Conservation (phyloP, 2,888 invertebrate genomes). For the Perithous albicinctus region DNA sequence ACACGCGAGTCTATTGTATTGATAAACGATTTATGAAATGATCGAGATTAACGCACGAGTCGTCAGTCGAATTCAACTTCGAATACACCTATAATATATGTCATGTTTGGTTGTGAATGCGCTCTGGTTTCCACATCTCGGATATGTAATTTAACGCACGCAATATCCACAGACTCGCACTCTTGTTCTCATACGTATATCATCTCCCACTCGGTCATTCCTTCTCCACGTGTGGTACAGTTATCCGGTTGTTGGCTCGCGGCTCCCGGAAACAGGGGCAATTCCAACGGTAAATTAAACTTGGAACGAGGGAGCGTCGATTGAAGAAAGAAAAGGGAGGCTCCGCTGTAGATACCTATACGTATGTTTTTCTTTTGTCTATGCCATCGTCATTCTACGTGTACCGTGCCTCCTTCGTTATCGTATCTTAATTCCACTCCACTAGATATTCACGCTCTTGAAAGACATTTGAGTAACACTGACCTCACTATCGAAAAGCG, state of each 20-base stretch:
- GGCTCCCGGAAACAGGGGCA: conserved; percentile 73
- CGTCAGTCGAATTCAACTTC: not conserved
- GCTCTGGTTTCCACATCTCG: conserved; percentile 48
- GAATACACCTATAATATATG: not conserved
- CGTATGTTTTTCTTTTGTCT: conserved; percentile 40
- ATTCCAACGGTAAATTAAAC: conserved; percentile 76
- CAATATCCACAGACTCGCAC: conserved; percentile 21
- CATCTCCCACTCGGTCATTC: conserved; percentile 43
- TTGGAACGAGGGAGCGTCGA: conserved; percentile 67
- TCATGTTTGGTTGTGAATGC: conserved; percentile 16
- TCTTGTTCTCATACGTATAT: conserved; percentile 43
- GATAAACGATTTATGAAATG: not conserved
- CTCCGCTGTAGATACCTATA: conserved; percentile 45
- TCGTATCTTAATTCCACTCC: not conserved
- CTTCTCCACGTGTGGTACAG: conserved; percentile 45
- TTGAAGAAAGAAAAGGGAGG: conserved; percentile 66
- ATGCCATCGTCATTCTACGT: not conserved
- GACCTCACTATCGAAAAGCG: no score
- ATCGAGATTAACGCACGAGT: no score
- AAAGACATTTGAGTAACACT: no score
- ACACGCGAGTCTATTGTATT: no score
- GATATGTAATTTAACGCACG: not conserved
- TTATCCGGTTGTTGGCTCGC: conserved; percentile 66
- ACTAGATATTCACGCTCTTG: not conserved
- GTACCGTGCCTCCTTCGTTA: not conserved